Evolutionary conservation across 2,888 invertebrate species (phyloP).

Genomic region (Melinaea menophilus): DNA sequence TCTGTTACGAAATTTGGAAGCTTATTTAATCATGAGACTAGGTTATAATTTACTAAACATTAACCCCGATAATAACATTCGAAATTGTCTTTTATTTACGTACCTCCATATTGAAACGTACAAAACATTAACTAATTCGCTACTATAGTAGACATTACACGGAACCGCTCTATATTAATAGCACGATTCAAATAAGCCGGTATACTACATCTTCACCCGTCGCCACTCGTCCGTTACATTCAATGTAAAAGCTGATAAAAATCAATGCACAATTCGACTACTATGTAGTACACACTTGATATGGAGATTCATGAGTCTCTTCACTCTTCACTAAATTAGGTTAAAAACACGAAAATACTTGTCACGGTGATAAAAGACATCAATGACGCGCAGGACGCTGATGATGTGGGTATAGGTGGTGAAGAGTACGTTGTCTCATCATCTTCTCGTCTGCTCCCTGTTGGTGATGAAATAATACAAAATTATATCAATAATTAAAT

Average conservation of each 20-base stretch:
- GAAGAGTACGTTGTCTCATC: slow-evolving; percentile 51
- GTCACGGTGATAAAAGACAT: slow-evolving; percentile 35
- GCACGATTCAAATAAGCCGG: slow-evolving; percentile 14
- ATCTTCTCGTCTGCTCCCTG: slow-evolving; percentile 36
- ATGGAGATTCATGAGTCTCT: slow-evolving; percentile 49
- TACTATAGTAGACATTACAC: slow-evolving; percentile 8
- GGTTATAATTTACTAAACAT: slow-evolving; percentile 33
- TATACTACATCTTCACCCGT: not conserved
- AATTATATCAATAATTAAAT: too few relatives aligned
- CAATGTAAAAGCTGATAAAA: slow-evolving; percentile 1
- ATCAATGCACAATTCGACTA: slow-evolving; percentile 24
- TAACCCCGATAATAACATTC: slow-evolving; percentile 17
- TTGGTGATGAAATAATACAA: slow-evolving; percentile 15
- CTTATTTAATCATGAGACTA: slow-evolving; percentile 48
- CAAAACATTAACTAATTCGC: slow-evolving; percentile 8
- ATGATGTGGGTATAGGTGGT: slow-evolving; percentile 40
- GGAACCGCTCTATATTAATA: slow-evolving; percentile 11
- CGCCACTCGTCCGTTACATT: not conserved
- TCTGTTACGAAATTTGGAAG: slow-evolving; percentile 32
- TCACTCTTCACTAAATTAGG: slow-evolving; percentile 34
- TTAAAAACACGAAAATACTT: slow-evolving; percentile 1
- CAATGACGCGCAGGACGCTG: slow-evolving; percentile 36
- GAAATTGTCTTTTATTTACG: slow-evolving; percentile 22
- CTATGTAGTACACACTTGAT: slow-evolving; percentile 40
- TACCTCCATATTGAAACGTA: slow-evolving; percentile 11